Percentiles rank a stretch among this genome's conserved stretches.
These are phyloP conservation scores for Octodon degus DNA, from an alignment of 2,113 vertebrate species.

Conservation along the genomic window DNA sequence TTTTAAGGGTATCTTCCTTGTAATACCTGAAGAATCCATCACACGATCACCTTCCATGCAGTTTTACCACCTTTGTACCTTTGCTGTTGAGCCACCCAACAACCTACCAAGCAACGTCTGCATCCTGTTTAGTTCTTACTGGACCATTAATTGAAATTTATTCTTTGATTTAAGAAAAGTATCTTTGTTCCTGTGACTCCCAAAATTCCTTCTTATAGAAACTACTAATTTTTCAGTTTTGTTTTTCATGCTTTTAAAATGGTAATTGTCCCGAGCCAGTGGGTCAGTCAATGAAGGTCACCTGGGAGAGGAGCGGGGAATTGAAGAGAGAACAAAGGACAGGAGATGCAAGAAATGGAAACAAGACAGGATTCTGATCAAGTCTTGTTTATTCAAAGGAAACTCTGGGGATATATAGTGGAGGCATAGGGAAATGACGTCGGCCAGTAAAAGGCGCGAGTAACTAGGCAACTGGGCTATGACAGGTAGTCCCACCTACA, in stretches of 20 bases:
- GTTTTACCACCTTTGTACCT: not conserved
- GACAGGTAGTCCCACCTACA: too few relatives aligned
- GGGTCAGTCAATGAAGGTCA: too few relatives aligned
- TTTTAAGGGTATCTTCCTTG: not conserved
- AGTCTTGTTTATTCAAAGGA: too few relatives aligned
- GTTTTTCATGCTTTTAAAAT: not conserved
- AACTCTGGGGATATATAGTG: too few relatives aligned
- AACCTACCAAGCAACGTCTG: not conserved
- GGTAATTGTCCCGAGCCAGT: not conserved
- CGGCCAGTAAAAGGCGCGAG: too few relatives aligned
- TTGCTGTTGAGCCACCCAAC: not conserved
- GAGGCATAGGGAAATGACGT: too few relatives aligned
- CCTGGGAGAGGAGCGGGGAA: too few relatives aligned
- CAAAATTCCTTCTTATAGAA: constrained; percentile 32
- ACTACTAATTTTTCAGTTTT: constrained; percentile 5
- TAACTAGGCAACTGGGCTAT: too few relatives aligned
- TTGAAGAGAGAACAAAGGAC: too few relatives aligned
- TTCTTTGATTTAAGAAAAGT: not conserved
- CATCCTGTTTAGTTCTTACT: not conserved
- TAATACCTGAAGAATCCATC: constrained; percentile 36
- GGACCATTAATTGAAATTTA: not conserved
- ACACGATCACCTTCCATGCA: not conserved
- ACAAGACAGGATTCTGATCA: too few relatives aligned
- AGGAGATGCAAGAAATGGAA: too few relatives aligned
- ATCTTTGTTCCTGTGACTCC: not conserved